A percentile compares a stretch with the other conserved stretches of the same genome.
These are phyloP conservation scores for Bombus superbus DNA, from an alignment of 1,140 invertebrate genomes.

Conservation along the genomic window DNA sequence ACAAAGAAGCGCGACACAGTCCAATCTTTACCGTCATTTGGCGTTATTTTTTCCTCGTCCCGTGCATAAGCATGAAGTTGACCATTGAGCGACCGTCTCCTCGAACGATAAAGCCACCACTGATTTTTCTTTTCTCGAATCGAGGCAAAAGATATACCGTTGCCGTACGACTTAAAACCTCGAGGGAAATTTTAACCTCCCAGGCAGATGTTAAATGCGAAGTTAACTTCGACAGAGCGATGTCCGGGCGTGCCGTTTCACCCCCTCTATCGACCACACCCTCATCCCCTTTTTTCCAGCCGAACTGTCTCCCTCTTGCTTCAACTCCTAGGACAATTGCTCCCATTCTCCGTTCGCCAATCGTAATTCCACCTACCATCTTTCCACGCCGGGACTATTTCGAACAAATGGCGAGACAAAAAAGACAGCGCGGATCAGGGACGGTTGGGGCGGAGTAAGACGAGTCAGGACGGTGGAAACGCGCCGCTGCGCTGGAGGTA, in stretches of 20 bases:
- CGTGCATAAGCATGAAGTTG: neutral
- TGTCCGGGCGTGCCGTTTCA: slow-evolving; percentile 30
- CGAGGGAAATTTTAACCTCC: slow-evolving; percentile 80
- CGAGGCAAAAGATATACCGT: slow-evolving; percentile 68
- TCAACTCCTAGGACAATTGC: slow-evolving; percentile 27
- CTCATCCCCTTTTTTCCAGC: slow-evolving; percentile 15
- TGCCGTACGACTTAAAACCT: slow-evolving; percentile 75
- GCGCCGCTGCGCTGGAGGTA: slow-evolving; percentile 53
- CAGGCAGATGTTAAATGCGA: slow-evolving; percentile 78
- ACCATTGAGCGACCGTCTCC: neutral
- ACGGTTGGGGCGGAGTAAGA: slow-evolving; percentile 43
- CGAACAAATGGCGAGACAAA: slow-evolving; percentile 76
- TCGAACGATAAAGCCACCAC: slow-evolving; percentile 60
- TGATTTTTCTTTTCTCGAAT: slow-evolving; percentile 70
- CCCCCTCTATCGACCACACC: neutral
- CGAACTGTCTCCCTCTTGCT: slow-evolving; percentile 16
- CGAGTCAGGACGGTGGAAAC: slow-evolving; percentile 29
- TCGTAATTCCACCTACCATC: slow-evolving; percentile 60
- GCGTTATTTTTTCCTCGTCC: neutral
- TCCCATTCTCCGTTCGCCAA: slow-evolving; percentile 20
- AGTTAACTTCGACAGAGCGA: slow-evolving; percentile 76
- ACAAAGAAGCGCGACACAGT: neutral
- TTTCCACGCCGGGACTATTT: slow-evolving; percentile 65
- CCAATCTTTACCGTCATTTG: neutral
- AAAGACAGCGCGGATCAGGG: slow-evolving; percentile 61